Evolutionary conservation across 2,113 vertebrate genomes (phyloP).

Genomic region (Malurus melanocephalus): DNA sequence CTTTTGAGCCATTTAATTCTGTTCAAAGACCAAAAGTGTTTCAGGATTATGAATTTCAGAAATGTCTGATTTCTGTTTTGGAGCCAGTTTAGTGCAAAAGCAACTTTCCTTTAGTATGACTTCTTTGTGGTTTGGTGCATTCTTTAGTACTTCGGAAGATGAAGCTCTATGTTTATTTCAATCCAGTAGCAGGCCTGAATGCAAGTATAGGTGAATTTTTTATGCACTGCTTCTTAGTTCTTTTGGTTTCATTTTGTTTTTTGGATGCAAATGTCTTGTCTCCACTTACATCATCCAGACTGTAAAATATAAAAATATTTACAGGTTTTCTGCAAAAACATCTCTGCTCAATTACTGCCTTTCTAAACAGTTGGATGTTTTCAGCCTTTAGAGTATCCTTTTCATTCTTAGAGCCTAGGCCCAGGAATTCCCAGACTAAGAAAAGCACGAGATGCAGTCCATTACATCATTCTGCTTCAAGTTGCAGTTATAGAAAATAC

Average conservation of each 20-base stretch:
- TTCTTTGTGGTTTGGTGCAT: not conserved
- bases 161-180: constrained; percentile 5
- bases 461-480: not conserved
- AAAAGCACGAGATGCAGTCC: not conserved
- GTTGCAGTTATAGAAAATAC: not conserved
- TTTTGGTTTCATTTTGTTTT: constrained; percentile 13
- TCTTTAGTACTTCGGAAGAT: not conserved
- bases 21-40: constrained; percentile 20
- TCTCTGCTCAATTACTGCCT: constrained; percentile 15
- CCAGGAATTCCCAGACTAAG: not conserved
- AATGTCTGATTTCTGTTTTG: not conserved
- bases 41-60: not conserved
- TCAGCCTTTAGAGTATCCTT: not conserved
- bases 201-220: constrained; percentile 18
- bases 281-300: constrained; percentile 38
- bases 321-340: constrained; percentile 23
- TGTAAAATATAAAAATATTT: constrained; percentile 53
- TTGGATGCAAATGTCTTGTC: not conserved
- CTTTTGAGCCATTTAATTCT: constrained; percentile 52
- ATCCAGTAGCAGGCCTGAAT: not conserved
- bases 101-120: not conserved
- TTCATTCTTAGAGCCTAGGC: not conserved
- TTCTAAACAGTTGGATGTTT: constrained; percentile 39
- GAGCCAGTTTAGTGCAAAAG: not conserved
- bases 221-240: not conserved